These are phyloP conservation scores for Limosa lapponica DNA, from an alignment of 2,797 vertebrate genomes.

Conservation along the genomic window DNA sequence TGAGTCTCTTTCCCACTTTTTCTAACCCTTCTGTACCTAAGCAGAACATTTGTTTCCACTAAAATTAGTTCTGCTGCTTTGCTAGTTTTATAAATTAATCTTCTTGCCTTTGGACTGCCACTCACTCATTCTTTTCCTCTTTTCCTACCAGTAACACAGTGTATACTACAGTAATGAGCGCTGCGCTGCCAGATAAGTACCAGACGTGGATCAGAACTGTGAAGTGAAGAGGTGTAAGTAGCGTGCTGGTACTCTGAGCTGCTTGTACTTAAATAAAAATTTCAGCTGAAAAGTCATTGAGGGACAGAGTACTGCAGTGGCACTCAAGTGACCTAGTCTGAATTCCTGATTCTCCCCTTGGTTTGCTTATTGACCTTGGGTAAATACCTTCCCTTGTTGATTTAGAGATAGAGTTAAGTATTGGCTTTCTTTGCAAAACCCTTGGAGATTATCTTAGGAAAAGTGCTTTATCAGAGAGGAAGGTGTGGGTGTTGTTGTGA, in stretches of 20 bases:
- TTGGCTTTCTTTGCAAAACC: background rate
- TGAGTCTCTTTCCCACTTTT: background rate
- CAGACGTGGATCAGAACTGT: constrained; percentile 66
- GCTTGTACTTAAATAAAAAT: background rate
- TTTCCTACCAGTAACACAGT: constrained; percentile 68
- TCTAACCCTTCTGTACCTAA: background rate
- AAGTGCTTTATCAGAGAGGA: background rate
- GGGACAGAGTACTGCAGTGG: background rate
- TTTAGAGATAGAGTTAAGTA: background rate
- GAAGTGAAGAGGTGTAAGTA: constrained; percentile 17
- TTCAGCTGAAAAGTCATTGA: background rate
- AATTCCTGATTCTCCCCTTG: background rate
- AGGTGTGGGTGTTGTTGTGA: background rate
- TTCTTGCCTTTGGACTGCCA: background rate
- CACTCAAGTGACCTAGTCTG: background rate
- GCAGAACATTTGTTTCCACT: background rate
- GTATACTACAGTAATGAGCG: constrained; percentile 83
- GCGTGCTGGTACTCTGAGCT: background rate
- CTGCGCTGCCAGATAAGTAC: constrained; percentile 72
- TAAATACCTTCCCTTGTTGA: background rate
- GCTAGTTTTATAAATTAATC: background rate
- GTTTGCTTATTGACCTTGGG: background rate
- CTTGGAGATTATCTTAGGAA: background rate
- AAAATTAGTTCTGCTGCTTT: background rate
- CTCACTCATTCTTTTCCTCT: background rate